Evolutionary conservation across 2,888 invertebrate species (phyloP), one percentile per base, ranked within the genome.

Genomic region (Amphipyra berbera): DNA sequence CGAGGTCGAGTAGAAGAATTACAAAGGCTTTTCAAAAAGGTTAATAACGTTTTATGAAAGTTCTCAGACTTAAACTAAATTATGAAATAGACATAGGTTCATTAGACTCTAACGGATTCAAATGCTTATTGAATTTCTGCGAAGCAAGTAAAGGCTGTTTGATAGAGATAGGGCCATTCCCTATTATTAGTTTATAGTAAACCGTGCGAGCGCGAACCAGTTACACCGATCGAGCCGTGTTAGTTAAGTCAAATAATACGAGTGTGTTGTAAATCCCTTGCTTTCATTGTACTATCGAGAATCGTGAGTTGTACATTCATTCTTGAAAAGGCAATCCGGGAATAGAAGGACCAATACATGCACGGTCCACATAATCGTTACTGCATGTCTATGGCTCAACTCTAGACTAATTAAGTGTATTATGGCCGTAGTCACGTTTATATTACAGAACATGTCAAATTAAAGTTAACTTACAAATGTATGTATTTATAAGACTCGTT

Each of bases 231-330:
- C 82, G 73, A 72, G 74, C 79, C 71, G 82, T 82, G 84, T 89
- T 86, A 83, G 82, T 83, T 79, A 76, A 87, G 79, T 83, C 82
- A 83, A 87, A 88, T 84, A 85, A 83, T 85, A 82, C 81, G 73
- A 84, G 78, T 82, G 83, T 87, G 86, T 84, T 86, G 86, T 88
- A 87, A 87, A 87, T 85, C 85, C 83, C 80, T 84, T 82, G 86
- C 85, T 87, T 89, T 89, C 86, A 89, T 88, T 89, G 87, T 90
- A 81, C 79, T 87, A 86, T 88, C 86, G 82, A 82, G 83, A 89
- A 81, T 90, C 89, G 88, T 90, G 90, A 90, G 87, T 78, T 83
- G 83, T 86, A 82, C 85, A 87, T 86, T 88, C 82, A 82, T 79
- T 84, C 83, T 88, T 84, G 85, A 85, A 88, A 86, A 84, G 82